phyloP scores from a whole-genome alignment of 2,797 vertebrate genomes.

The Xerus rutilus region DNA sequence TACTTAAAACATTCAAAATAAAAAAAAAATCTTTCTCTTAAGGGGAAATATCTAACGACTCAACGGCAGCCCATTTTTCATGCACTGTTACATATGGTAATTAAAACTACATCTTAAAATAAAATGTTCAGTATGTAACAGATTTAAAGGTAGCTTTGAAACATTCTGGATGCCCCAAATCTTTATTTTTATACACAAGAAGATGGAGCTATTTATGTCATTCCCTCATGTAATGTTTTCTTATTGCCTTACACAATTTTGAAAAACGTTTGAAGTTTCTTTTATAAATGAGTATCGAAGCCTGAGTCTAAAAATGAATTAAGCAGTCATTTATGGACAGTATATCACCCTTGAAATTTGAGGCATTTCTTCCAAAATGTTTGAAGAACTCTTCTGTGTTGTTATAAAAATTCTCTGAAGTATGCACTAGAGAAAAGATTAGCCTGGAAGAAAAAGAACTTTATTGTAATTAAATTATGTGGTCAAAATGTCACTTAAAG shows the following conservation, averaged over 20 bases:
- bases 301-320: slow-evolving; percentile 4
- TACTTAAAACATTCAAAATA: slow-evolving; percentile 50
- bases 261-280: slow-evolving; percentile 29
- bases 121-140: slow-evolving; percentile 81
- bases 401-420: slow-evolving; percentile 39
- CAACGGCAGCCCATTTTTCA: slow-evolving; percentile 67
- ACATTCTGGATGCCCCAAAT: slow-evolving; percentile 79
- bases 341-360: slow-evolving; percentile 36
- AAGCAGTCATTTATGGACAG: neutral
- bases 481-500: neutral
- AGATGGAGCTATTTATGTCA: slow-evolving; percentile 65
- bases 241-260: slow-evolving; percentile 66
- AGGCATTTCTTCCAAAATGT: slow-evolving; percentile 57
- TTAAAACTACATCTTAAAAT: slow-evolving; percentile 82
- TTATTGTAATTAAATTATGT: slow-evolving; percentile 39
- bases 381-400: slow-evolving; percentile 12
- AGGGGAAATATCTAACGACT: slow-evolving; percentile 69
- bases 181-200: slow-evolving; percentile 78
- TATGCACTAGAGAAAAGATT: neutral
- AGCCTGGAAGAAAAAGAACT: slow-evolving; percentile 40
- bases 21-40: slow-evolving; percentile 30
- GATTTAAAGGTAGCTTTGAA: slow-evolving; percentile 80
- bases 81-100: slow-evolving; percentile 76
- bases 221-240: slow-evolving; percentile 3
- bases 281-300: slow-evolving; percentile 38